A percentile compares a stretch with the other conserved stretches of the same genome.
Evolutionary conservation across 2,113 vertebrate species (phyloP).

Genomic region (Channa maculata): DNA sequence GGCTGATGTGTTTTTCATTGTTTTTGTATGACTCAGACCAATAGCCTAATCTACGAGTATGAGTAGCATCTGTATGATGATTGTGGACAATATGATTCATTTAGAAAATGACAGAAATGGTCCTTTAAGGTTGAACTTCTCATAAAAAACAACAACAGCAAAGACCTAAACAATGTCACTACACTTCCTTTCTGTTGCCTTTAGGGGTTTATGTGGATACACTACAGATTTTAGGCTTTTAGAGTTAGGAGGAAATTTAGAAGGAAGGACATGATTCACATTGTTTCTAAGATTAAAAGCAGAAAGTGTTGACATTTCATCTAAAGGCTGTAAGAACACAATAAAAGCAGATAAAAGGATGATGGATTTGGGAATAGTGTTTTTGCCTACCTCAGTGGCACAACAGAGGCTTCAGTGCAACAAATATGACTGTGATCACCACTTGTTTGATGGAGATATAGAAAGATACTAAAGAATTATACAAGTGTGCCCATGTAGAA

Average conservation of each 20-base stretch:
- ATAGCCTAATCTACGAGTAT: no score
- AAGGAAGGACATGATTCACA: not conserved
- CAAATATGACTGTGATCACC: conserved; percentile 27
- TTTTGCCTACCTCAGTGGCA: conserved; percentile 3
- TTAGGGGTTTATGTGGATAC: not conserved
- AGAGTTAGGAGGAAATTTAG: not conserved
- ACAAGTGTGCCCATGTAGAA: no score
- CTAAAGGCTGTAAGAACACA: conserved; percentile 17
- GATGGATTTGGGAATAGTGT: not conserved
- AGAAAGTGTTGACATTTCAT: conserved; percentile 16
- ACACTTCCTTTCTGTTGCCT: not conserved
- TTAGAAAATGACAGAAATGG: no score
- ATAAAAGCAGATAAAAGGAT: conserved; percentile 8
- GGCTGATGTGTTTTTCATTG: no score
- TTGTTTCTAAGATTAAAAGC: conserved; percentile 21
- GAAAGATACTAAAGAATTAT: not conserved
- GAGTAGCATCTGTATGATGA: no score
- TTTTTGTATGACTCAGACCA: no score
- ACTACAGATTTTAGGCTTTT: not conserved
- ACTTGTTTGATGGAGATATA: conserved; percentile 9
- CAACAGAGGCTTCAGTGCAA: conserved; percentile 3
- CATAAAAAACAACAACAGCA: not conserved
- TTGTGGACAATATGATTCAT: no score
- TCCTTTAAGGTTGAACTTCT: not conserved
- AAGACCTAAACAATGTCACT: no score